Percentiles rank a stretch among this genome's conserved stretches.
Conservation (phyloP, 1,140 invertebrate species). For the Drosophila sp. region DNA sequence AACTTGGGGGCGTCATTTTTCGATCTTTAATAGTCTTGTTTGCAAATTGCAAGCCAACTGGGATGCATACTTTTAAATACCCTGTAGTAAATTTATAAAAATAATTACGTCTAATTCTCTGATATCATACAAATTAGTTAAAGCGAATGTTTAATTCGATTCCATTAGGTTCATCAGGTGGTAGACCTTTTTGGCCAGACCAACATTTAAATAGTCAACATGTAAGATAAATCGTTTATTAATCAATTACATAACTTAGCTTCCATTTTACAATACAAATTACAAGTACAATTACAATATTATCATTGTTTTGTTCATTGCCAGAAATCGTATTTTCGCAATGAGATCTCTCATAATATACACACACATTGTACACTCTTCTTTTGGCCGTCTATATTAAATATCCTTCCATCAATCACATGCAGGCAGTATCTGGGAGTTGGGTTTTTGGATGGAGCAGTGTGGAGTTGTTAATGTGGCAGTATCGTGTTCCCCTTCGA, state of each 20-base stretch:
- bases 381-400: constrained; percentile 25
- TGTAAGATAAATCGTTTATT: constrained; percentile 71
- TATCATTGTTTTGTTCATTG: constrained; percentile 11
- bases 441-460: constrained; percentile 33
- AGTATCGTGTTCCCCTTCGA: constrained; percentile 63
- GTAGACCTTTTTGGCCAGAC: no score
- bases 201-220: constrained; percentile 27
- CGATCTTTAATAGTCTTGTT: neutral
- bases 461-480: constrained; percentile 54
- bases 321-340: constrained; percentile 6
- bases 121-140: no score
- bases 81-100: neutral
- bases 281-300: constrained; percentile 13
- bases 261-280: constrained; percentile 60
- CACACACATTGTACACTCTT: constrained; percentile 37
- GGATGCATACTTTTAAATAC: neutral
- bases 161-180: no score
- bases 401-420: constrained; percentile 39
- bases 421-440: constrained; percentile 55
- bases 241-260: constrained; percentile 66
- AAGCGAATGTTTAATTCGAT: no score
- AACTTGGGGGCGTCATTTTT: neutral
- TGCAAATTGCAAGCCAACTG: neutral
- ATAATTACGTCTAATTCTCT: no score
- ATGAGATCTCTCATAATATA: constrained; percentile 22